phyloP scores from a whole-genome alignment of 2,888 invertebrate genomes.

The Notocelia uddmanniana region DNA sequence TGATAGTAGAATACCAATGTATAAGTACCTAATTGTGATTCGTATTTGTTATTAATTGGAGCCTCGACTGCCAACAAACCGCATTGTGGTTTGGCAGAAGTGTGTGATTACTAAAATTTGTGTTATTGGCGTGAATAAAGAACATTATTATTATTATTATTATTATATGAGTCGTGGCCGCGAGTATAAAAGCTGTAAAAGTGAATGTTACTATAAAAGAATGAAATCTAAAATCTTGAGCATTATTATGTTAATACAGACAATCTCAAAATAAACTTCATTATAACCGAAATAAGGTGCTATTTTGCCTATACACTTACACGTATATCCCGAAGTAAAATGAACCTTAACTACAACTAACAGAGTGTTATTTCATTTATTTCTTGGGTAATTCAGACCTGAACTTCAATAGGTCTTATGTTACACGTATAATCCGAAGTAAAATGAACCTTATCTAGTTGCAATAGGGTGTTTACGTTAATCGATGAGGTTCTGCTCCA shows the following conservation, averaged over 20 bases:
- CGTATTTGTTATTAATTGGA: too few relatives aligned
- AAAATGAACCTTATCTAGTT: background rate
- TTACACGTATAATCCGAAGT: background rate
- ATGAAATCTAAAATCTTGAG: background rate
- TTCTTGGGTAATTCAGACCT: background rate
- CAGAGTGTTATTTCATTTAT: background rate
- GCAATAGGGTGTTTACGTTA: background rate
- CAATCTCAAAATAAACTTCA: background rate
- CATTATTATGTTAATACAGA: background rate
- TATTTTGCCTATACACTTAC: background rate
- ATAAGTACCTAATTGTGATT: too few relatives aligned
- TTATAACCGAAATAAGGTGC: background rate
- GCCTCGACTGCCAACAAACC: too few relatives aligned
- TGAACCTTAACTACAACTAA: background rate
- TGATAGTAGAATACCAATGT: too few relatives aligned
- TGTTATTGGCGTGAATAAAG: too few relatives aligned
- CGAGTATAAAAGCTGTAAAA: too few relatives aligned
- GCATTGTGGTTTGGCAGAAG: too few relatives aligned
- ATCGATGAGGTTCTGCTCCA: constrained; percentile 33
- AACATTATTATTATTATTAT: too few relatives aligned
- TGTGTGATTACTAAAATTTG: too few relatives aligned
- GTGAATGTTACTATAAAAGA: background rate
- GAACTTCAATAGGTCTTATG: background rate
- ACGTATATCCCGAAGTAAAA: background rate
- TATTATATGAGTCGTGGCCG: too few relatives aligned